Evolutionary conservation across 2,113 vertebrate genomes (phyloP).

Genomic region (Camelus dromedarius): DNA sequence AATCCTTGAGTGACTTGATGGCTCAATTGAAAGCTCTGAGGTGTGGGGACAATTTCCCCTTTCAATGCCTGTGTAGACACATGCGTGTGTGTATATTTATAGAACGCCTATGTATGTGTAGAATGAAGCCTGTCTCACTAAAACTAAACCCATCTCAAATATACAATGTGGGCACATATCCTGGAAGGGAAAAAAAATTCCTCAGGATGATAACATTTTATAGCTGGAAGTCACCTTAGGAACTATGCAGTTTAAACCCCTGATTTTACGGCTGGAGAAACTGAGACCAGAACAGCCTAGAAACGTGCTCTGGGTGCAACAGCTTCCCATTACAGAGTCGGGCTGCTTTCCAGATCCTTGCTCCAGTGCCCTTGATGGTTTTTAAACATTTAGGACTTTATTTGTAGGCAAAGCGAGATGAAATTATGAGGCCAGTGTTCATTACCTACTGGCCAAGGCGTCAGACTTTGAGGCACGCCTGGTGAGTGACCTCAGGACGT

Average conservation of each 20-base stretch:
- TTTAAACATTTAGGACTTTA: not conserved
- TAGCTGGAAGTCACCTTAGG: constrained; percentile 38
- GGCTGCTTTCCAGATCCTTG: not conserved
- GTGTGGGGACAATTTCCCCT: constrained; percentile 74
- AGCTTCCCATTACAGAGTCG: not conserved
- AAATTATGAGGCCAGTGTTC: not conserved
- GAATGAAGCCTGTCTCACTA: constrained; percentile 49
- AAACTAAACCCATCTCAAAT: constrained; percentile 70
- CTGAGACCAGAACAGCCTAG: constrained; percentile 8
- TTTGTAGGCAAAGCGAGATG: not conserved
- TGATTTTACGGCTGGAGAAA: constrained; percentile 45
- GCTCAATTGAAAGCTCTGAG: constrained; percentile 79
- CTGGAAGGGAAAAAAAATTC: constrained; percentile 54
- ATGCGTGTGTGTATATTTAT: constrained; percentile 71
- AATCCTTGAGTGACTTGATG: constrained; percentile 76
- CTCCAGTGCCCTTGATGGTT: not conserved
- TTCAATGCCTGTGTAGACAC: constrained; percentile 59
- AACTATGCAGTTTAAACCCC: not conserved
- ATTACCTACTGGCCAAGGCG: not conserved
- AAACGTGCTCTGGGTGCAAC: not conserved
- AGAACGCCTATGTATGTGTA: not conserved
- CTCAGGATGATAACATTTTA: constrained; percentile 64
- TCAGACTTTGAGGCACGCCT: not conserved
- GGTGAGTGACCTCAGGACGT: not conserved
- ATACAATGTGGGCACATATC: constrained; percentile 65